Evolutionary conservation across 2,888 invertebrate genomes (phyloP).

Genomic region (Cheilosia scutellata): DNA sequence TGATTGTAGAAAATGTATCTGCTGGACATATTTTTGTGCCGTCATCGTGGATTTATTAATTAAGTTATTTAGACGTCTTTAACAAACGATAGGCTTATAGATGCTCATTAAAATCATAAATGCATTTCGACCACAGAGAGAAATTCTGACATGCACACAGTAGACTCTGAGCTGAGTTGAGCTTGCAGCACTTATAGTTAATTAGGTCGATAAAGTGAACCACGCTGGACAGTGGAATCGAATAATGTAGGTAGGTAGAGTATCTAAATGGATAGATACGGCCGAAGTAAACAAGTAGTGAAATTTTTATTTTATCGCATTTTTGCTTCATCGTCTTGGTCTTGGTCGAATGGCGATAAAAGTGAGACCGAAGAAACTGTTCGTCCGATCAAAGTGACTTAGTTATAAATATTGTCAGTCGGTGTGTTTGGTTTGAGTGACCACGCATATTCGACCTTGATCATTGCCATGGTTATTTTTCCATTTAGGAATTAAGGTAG

Average conservation of each 20-base stretch:
- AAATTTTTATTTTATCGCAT: constrained; percentile 56
- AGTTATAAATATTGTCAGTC: background rate
- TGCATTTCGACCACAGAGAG: constrained; percentile 32
- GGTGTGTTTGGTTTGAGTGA: background rate
- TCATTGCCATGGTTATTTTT: background rate
- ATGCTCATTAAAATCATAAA: constrained; percentile 39
- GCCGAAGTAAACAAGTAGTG: constrained; percentile 56
- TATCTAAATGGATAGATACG: constrained; percentile 20
- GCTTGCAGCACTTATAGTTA: constrained; percentile 34
- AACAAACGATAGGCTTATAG: constrained; percentile 17
- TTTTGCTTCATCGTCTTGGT: constrained; percentile 26
- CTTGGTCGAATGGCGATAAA: constrained; percentile 33
- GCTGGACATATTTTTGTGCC: background rate
- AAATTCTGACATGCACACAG: constrained; percentile 56
- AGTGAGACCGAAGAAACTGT: constrained; percentile 38
- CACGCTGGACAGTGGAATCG: constrained; percentile 36
- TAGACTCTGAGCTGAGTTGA: background rate
- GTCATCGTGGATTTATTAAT: constrained; percentile 25
- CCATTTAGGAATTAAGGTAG: constrained; percentile 1
- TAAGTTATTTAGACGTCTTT: constrained; percentile 5
- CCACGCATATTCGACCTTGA: constrained; percentile 27
- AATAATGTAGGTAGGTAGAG: constrained; percentile 25
- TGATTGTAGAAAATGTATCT: constrained; percentile 28
- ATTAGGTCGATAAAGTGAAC: constrained; percentile 66
- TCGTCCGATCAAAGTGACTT: background rate